Percentiles rank a stretch among this genome's conserved stretches.
Evolutionary conservation across 1,140 invertebrate genomes (phyloP).

Genomic region (Brachionus plicatilis): DNA sequence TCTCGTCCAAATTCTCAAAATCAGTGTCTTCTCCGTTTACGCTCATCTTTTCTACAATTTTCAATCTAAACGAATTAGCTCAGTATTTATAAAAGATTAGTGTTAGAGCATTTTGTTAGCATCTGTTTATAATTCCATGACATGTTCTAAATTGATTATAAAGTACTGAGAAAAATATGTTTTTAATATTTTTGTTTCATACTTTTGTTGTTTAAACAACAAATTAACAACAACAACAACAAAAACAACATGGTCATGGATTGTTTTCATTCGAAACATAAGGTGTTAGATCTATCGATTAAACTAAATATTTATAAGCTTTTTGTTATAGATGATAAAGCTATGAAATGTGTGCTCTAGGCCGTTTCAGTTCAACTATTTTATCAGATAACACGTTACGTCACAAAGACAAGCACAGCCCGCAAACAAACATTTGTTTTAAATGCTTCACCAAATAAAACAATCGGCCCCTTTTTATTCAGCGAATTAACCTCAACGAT

Average conservation of each 20-base stretch:
- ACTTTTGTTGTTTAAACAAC: conserved; percentile 2
- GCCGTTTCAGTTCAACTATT: background rate
- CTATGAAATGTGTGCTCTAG: background rate
- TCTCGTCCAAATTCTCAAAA: background rate
- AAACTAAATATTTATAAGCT: background rate
- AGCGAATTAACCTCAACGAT: background rate
- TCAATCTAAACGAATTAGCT: background rate
- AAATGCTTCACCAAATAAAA: background rate
- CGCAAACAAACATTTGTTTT: background rate
- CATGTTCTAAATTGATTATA: conserved; percentile 37
- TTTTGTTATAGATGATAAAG: background rate
- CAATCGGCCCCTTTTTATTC: background rate
- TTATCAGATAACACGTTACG: background rate
- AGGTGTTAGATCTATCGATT: background rate
- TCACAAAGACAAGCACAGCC: background rate
- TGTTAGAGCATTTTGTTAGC: background rate
- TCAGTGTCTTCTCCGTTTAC: background rate
- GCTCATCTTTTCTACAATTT: background rate
- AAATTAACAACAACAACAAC: background rate
- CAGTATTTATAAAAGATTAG: background rate
- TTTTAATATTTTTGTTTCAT: background rate
- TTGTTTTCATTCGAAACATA: background rate
- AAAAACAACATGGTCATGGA: background rate
- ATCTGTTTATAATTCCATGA: conserved; percentile 27
- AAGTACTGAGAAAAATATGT: conserved; percentile 23